A percentile compares a stretch with the other conserved stretches of the same genome.
Conservation (phyloP, 2,797 vertebrate genomes). For the Synaphobranchus kaupii region DNA sequence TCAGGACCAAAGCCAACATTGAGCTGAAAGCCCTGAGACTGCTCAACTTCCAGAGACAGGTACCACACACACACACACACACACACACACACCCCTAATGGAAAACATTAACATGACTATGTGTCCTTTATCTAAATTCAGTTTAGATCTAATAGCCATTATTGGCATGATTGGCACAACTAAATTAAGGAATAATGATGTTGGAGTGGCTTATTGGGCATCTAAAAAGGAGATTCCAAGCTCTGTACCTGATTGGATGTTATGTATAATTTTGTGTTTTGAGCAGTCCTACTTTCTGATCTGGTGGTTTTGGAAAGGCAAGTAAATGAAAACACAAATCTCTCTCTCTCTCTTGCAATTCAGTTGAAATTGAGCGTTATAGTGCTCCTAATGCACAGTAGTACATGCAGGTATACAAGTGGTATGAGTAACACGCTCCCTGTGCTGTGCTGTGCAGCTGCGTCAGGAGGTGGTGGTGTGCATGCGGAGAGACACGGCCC, state of each 20-base stretch:
- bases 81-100: too few relatives aligned
- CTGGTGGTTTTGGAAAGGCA: not conserved
- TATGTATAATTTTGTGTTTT: not conserved
- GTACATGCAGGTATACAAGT: not conserved
- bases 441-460: constrained; percentile 67
- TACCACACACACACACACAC: constrained; percentile 39
- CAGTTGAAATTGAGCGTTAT: not conserved
- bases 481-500: constrained; percentile 92
- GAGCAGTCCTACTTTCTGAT: not conserved
- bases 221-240: too few relatives aligned
- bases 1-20: constrained; percentile 94
- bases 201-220: too few relatives aligned
- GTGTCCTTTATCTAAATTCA: not conserved
- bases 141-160: not conserved
- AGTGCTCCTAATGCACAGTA: too few relatives aligned
- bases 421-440: not conserved
- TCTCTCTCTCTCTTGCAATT: not conserved
- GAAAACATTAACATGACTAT: too few relatives aligned
- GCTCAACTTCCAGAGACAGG: constrained; percentile 97
- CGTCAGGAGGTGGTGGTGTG: constrained; percentile 97
- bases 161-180: not conserved
- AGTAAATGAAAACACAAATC: not conserved
- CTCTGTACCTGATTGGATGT: not conserved
- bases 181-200: not conserved
- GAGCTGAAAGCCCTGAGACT: constrained; percentile 93